Percentiles rank a stretch among this genome's conserved stretches.
Conservation (phyloP, 2,797 vertebrate genomes). For the Pseudocheirus occidentalis region DNA sequence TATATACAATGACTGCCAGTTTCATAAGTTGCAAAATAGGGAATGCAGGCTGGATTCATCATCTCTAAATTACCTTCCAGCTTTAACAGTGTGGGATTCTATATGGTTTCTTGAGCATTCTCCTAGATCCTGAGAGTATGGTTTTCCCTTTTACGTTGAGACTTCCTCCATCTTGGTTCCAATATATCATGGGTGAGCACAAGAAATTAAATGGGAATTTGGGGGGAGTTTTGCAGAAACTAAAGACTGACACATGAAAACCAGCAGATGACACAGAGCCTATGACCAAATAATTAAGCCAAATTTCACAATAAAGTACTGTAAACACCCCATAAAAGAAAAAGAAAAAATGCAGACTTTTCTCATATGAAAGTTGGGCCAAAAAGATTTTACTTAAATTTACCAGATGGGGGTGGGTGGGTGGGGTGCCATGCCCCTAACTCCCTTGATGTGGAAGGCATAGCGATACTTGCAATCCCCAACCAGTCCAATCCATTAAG, state of each 20-base stretch:
- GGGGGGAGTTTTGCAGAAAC: no score
- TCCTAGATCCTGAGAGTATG: not conserved
- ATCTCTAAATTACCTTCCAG: not conserved
- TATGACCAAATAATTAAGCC: no score
- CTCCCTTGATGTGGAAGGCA: not conserved
- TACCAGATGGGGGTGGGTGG: not conserved
- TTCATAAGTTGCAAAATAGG: no score
- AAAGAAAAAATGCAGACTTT: not conserved
- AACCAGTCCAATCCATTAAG: not conserved
- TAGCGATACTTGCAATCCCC: not conserved
- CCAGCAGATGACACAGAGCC: no score
- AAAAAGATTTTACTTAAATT: not conserved
- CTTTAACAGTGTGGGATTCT: not conserved
- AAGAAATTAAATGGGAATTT: no score
- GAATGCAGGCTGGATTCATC: no score
- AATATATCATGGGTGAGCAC: no score
- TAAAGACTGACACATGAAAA: no score
- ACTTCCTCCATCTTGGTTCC: no score
- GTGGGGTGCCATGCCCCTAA: not conserved
- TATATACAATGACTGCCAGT: not conserved
- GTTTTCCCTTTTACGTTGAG: no score
- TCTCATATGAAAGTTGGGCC: not conserved
- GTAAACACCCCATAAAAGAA: not conserved
- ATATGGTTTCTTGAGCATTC: not conserved
- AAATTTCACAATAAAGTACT: not conserved